Conservation (phyloP, 2,888 invertebrate species). For the Polydrusus tereticollis region DNA sequence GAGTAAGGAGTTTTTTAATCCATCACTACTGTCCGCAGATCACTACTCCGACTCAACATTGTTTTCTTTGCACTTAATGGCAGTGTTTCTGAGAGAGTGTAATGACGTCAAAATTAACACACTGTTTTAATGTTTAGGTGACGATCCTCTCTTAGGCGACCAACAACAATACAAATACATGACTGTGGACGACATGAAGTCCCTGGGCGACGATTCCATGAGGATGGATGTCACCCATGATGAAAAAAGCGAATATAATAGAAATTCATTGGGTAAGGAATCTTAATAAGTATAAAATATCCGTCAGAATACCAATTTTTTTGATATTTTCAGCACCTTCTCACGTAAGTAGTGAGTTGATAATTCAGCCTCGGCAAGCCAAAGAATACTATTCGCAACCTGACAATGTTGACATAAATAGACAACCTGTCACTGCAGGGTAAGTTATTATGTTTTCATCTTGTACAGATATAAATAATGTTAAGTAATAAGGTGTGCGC, state of each 20-base stretch:
- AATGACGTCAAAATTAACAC: not conserved
- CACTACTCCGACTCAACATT: too few species aligned
- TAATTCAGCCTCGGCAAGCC: constrained; percentile 63
- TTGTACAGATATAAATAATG: not conserved
- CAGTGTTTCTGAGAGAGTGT: too few species aligned
- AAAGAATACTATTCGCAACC: constrained; percentile 65
- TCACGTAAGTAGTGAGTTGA: constrained; percentile 62
- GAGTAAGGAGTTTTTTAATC: too few species aligned
- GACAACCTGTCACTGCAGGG: constrained; percentile 77
- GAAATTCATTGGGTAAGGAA: constrained; percentile 65
- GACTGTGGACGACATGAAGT: constrained; percentile 86
- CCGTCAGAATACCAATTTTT: too few species aligned
- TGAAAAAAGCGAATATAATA: constrained; percentile 65
- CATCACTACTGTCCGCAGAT: too few species aligned
- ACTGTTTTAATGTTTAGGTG: constrained; percentile 68
- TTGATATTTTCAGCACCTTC: constrained; percentile 41
- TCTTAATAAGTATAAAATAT: constrained; percentile 3
- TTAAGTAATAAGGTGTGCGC: constrained; percentile 4
- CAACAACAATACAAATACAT: constrained; percentile 82
- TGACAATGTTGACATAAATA: constrained; percentile 74
- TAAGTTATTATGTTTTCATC: constrained; percentile 62
- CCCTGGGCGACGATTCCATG: constrained; percentile 80
- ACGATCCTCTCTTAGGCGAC: constrained; percentile 78
- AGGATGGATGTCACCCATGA: constrained; percentile 67
- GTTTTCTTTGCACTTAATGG: too few species aligned